A percentile compares a stretch with the other conserved stretches of the same genome.
phyloP scores from a whole-genome alignment of 1,140 invertebrate species.

The Lordiphosa stackelbergi region DNA sequence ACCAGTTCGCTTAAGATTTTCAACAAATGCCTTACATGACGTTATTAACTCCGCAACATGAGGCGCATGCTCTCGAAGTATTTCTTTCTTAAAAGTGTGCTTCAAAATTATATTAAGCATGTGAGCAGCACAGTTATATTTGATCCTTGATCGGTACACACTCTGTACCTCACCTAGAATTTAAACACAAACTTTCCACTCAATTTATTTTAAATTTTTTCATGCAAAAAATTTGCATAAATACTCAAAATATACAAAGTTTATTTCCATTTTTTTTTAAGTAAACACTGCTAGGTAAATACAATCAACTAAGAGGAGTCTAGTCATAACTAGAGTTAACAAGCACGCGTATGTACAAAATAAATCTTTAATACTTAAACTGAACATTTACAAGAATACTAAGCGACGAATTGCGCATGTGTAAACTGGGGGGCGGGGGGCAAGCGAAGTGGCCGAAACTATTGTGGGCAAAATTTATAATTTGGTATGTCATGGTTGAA shows the following conservation, averaged over 20 bases:
- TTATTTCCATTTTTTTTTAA: slow-evolving; percentile 34
- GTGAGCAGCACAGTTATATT: too few relatives aligned
- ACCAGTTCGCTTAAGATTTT: too few relatives aligned
- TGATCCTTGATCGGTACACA: too few relatives aligned
- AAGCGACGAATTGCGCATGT: slow-evolving; percentile 14
- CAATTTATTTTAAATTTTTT: slow-evolving; percentile 55
- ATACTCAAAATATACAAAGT: slow-evolving; percentile 49
- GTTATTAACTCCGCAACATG: too few relatives aligned
- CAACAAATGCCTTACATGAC: too few relatives aligned
- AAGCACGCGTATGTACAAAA: slow-evolving; percentile 49
- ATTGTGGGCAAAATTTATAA: slow-evolving; percentile 35
- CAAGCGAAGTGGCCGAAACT: slow-evolving; percentile 7
- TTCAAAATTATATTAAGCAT: too few relatives aligned
- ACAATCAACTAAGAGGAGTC: slow-evolving; percentile 54
- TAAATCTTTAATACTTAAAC: slow-evolving; percentile 64
- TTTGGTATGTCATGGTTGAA: slow-evolving; percentile 60
- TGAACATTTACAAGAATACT: slow-evolving; percentile 26
- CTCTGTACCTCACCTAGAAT: too few relatives aligned
- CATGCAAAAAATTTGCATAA: slow-evolving; percentile 41
- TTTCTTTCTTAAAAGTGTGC: too few relatives aligned
- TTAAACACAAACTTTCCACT: slow-evolving; percentile 36
- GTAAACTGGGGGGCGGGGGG: neutral
- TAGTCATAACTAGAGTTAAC: slow-evolving; percentile 29
- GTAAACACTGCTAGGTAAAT: slow-evolving; percentile 65
- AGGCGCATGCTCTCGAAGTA: too few relatives aligned